Evolutionary conservation across 2,113 vertebrate species (phyloP).

Genomic region (Grammomys surdaster): DNA sequence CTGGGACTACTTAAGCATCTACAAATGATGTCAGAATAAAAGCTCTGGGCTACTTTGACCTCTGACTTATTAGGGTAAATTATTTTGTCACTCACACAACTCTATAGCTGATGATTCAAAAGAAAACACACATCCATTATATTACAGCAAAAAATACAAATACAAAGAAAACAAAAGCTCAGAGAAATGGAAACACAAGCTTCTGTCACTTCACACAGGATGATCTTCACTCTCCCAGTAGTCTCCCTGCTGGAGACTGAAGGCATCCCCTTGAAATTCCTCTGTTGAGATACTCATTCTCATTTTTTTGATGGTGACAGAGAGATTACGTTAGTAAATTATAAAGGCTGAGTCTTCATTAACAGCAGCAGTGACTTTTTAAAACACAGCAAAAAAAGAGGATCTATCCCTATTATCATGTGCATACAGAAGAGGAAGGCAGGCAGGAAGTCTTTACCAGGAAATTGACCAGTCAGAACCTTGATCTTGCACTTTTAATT

Average conservation of each 20-base stretch:
- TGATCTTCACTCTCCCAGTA: neutral
- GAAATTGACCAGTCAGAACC: neutral
- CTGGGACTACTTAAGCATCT: neutral
- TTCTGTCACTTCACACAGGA: neutral
- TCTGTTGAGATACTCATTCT: neutral
- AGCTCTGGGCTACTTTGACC: neutral
- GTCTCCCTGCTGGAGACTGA: neutral
- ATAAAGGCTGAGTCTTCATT: too few species aligned
- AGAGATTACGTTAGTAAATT: neutral
- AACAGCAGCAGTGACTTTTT: neutral
- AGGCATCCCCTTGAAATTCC: too few species aligned
- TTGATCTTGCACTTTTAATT: neutral
- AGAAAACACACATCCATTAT: neutral
- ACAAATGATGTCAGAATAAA: neutral
- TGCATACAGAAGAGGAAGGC: neutral
- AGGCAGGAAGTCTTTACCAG: neutral
- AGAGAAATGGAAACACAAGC: too few species aligned
- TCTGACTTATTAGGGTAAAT: neutral
- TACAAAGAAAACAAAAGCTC: neutral
- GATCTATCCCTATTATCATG: neutral
- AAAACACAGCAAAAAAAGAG: neutral
- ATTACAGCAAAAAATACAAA: neutral
- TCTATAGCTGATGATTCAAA: neutral
- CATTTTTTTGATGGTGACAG: too few species aligned
- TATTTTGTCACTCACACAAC: accelerated